Base-by-base conservation (phyloP, 2,888 invertebrate species). In the Arenicola marina region DNA sequence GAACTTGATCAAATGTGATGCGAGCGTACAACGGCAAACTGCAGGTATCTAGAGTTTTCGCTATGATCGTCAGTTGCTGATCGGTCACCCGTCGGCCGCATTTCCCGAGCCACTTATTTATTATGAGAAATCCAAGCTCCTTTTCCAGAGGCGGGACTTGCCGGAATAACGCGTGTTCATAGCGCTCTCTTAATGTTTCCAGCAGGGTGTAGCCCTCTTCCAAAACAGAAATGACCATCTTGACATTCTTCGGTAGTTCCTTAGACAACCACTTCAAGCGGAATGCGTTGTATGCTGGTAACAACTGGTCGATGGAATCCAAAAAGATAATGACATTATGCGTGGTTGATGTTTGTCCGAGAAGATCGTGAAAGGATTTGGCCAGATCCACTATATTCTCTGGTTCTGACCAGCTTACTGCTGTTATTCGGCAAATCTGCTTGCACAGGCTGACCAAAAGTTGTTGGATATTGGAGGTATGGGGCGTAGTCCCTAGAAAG, bases 231-330 rank as follows among this genome's bases (percentile, higher is more conserved):
- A 73, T 57, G 21, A 76, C 59, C 4, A 76, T 21, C 53, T 67
- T 66, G 7, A 71, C 68, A 65, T 76, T 58, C 2, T 43, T 34
- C 0, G 73, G 75, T 26, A 75, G 60, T 21, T 48, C 26, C 18
- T 56, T 54, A 15, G 38, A 21, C 15, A 68, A 44, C 74, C 74
- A 74, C 32, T 46, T 51, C 29, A 73, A 61, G 44, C 66, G 62
- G 59, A 66, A 68, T 11, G 72, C 69, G 43, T 58, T 51, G 44
- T 67, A 60, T 11, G 55, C 44, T 4, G 63, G 51, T 15, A 63
- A 45, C 18, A 74, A 64, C 61, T 74, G 74, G 60, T 74, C 74
- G 4, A 74, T 38, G 18, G 71, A 70, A 51, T 73, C 74, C 28
- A 73, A 34, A 45, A 73, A 28, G 11, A 74, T 33, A n/a, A 74